Evolutionary conservation across 2,113 vertebrate genomes (phyloP).

Genomic region (Semnopithecus entellus): DNA sequence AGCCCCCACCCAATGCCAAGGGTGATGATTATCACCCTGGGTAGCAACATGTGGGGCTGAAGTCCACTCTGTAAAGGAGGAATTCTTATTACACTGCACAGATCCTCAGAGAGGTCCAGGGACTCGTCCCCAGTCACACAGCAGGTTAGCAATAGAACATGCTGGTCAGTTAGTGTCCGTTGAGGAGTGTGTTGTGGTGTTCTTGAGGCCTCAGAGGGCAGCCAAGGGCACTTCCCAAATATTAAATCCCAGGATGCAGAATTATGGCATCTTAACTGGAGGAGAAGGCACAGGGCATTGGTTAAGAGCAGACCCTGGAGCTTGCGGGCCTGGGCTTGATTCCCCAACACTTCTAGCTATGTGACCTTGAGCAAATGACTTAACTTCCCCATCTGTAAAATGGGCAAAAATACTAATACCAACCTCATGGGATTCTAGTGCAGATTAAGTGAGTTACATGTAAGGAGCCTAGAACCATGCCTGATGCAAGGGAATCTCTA

Average conservation of each 20-base stretch:
- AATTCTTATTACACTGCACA: background rate
- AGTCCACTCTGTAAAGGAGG: background rate
- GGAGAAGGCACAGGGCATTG: background rate
- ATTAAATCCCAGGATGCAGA: background rate
- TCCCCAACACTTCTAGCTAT: background rate
- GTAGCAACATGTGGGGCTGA: background rate
- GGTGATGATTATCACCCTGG: rapidly evolving
- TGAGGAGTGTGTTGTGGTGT: background rate
- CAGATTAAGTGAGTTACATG: background rate
- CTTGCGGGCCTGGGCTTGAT: background rate
- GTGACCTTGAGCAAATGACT: background rate
- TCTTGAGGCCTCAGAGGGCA: background rate
- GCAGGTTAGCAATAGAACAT: rapidly evolving
- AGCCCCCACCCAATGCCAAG: background rate
- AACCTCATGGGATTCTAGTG: background rate
- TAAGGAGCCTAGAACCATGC: background rate
- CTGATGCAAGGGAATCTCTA: background rate
- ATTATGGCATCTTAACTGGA: background rate
- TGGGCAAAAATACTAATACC: background rate
- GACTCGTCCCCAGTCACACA: background rate
- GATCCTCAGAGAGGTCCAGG: background rate
- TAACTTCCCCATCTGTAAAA: background rate
- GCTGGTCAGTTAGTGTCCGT: background rate
- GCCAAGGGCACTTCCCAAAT: no score
- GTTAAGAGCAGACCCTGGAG: background rate